phyloP scores from a whole-genome alignment of 64 coral and sea anemone species.

The Porites australiensis region DNA sequence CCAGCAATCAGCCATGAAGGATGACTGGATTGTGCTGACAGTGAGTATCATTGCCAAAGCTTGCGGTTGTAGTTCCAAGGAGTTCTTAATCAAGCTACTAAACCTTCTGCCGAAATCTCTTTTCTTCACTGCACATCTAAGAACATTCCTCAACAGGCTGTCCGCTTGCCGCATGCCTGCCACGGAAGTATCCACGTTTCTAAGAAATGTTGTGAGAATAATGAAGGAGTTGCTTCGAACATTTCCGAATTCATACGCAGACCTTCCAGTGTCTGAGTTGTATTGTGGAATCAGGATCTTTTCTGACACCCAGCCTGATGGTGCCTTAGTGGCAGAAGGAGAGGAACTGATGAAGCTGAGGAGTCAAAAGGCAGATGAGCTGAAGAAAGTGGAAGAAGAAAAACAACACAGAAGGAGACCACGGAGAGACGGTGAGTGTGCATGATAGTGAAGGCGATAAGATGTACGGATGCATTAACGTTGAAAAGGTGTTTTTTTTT shows the following conservation, averaged over 20 bases:
- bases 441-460: background rate
- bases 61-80: background rate
- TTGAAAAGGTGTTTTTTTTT: too few relatives aligned
- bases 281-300: background rate
- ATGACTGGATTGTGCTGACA: constrained; percentile 17
- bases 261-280: constrained; percentile 50
- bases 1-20: background rate
- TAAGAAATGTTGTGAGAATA: constrained; percentile 15
- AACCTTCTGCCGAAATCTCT: constrained; percentile 21
- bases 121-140: constrained; percentile 35
- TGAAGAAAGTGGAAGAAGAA: constrained; percentile 56
- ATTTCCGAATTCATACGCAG: constrained; percentile 34
- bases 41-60: constrained; percentile 30
- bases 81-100: constrained; percentile 24
- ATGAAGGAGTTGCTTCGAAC: constrained; percentile 45
- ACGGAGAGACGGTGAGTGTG: background rate
- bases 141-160: constrained; percentile 29
- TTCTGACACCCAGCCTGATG: background rate
- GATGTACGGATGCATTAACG: too few relatives aligned
- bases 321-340: background rate
- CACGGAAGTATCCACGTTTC: background rate
- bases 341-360: constrained; percentile 27
- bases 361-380: constrained; percentile 43
- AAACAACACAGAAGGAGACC: constrained; percentile 9
- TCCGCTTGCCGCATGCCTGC: background rate